Conservation (phyloP, 2,888 invertebrate genomes). For the Drosophila parthenogenetica region DNA sequence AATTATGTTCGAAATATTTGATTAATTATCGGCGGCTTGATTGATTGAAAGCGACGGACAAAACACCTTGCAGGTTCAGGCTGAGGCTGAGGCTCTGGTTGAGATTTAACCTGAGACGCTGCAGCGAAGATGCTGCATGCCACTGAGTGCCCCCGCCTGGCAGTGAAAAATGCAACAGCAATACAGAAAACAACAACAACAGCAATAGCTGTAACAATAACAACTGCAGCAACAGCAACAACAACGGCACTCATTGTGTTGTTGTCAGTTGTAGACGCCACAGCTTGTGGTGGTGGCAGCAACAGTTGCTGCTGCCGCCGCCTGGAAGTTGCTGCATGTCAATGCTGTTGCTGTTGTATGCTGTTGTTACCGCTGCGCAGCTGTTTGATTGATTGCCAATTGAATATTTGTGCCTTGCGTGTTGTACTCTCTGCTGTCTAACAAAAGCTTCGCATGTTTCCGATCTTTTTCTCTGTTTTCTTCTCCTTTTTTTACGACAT, state of each 20-base stretch:
- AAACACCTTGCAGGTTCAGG: constrained; percentile 58
- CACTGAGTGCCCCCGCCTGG: constrained; percentile 54
- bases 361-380: constrained; percentile 64
- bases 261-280: constrained; percentile 80
- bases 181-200: constrained; percentile 44
- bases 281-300: constrained; percentile 70
- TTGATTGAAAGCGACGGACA: constrained; percentile 67
- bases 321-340: constrained; percentile 76
- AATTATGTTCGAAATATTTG: constrained; percentile 77
- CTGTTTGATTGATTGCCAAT: constrained; percentile 83
- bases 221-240: constrained; percentile 19
- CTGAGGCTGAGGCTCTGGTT: background rate
- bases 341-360: constrained; percentile 59
- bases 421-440: constrained; percentile 59
- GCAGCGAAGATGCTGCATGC: constrained; percentile 13
- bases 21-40: constrained; percentile 78
- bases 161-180: constrained; percentile 73
- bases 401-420: constrained; percentile 70
- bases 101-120: constrained; percentile 9
- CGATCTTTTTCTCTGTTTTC: background rate
- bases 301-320: constrained; percentile 68
- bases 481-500: constrained; percentile 17
- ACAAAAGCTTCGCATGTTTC: constrained; percentile 66
- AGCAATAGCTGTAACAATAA: constrained; percentile 33
- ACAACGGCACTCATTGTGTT: constrained; percentile 66